Conservation (phyloP, 2,797 vertebrate species). For the Cryptoblepharus egeriae region DNA sequence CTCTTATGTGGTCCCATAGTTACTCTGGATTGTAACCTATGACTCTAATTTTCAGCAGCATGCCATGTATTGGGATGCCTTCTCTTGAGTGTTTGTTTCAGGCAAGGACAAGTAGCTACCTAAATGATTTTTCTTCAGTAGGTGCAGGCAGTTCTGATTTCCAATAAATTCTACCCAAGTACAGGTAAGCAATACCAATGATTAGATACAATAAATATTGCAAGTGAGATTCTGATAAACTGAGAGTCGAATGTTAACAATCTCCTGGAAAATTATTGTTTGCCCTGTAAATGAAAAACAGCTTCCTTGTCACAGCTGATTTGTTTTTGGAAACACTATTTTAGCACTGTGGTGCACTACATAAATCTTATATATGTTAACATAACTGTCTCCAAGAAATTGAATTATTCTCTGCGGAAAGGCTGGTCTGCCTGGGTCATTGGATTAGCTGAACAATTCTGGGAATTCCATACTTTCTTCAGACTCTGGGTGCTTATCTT, state of each 20-base stretch:
- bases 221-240: conserved; percentile 48
- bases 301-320: conserved; percentile 47
- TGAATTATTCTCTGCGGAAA: conserved; percentile 59
- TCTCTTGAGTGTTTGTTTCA: neutral
- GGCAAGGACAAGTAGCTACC: neutral
- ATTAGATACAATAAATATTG: conserved; percentile 49
- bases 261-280: conserved; percentile 43
- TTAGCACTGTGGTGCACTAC: conserved; percentile 22
- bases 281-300: conserved; percentile 53
- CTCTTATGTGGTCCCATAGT: no score
- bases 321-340: conserved; percentile 55
- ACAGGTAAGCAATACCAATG: conserved; percentile 17
- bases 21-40: no score
- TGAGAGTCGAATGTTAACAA: conserved; percentile 36
- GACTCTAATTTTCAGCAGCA: neutral
- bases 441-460: conserved; percentile 38
- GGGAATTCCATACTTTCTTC: conserved; percentile 33
- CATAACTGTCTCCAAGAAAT: conserved; percentile 43
- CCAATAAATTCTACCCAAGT: conserved; percentile 9
- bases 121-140: neutral
- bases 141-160: neutral
- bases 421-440: conserved; percentile 31
- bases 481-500: conserved; percentile 31
- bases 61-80: neutral
- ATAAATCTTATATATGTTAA: conserved; percentile 60